Conservation (phyloP, 2,888 invertebrate species). For the Omphaloscelis lunosa region DNA sequence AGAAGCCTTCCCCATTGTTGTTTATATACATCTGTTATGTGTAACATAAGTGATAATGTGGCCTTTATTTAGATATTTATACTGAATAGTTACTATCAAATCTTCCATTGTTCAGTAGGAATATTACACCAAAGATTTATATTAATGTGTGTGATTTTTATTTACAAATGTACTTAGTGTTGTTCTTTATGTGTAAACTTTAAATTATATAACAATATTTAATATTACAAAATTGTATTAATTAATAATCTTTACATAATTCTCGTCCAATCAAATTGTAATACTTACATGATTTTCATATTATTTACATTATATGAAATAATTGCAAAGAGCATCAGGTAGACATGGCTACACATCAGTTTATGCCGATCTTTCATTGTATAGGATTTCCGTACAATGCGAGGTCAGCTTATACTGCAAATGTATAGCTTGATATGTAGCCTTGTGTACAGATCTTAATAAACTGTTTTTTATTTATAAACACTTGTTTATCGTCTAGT, state of each 20-base stretch:
- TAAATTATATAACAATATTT: slow-evolving; percentile 42
- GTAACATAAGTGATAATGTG: slow-evolving; percentile 84
- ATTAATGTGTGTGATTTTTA: slow-evolving; percentile 52
- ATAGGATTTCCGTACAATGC: too few species aligned
- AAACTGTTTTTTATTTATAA: slow-evolving; percentile 46
- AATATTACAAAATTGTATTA: slow-evolving; percentile 29
- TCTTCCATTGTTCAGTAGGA: slow-evolving; percentile 83
- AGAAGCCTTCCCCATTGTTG: slow-evolving; percentile 52
- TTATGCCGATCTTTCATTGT: too few species aligned
- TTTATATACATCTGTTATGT: slow-evolving; percentile 63
- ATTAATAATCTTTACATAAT: slow-evolving; percentile 41
- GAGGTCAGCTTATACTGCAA: too few species aligned
- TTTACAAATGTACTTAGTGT: slow-evolving; percentile 55
- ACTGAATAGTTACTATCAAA: slow-evolving; percentile 72
- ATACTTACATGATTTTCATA: slow-evolving; percentile 14
- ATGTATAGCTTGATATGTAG: too few species aligned
- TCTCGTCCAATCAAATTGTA: slow-evolving; percentile 46
- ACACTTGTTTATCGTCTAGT: slow-evolving; percentile 48
- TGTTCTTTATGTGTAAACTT: slow-evolving; percentile 47
- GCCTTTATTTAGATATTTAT: slow-evolving; percentile 82
- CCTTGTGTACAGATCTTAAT: slow-evolving; percentile 28
- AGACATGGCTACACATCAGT: too few species aligned
- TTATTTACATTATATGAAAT: slow-evolving; percentile 11
- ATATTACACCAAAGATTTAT: slow-evolving; percentile 58
- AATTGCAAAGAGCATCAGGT: neutral